Evolutionary conservation across 2,888 invertebrate genomes (phyloP).

Genomic region (Spodoptera exigua): DNA sequence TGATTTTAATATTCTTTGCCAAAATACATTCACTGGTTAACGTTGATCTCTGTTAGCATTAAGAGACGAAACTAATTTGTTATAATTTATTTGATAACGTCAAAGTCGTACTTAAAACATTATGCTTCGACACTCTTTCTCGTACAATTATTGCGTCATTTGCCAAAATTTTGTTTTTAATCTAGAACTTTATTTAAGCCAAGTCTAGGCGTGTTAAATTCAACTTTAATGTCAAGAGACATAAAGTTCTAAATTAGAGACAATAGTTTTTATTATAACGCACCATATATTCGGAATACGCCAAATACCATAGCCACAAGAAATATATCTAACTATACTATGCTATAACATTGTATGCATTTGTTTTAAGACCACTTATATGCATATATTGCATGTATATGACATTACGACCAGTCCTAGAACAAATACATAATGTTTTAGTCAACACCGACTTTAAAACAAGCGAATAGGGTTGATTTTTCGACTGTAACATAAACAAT

Average conservation of each 20-base stretch:
- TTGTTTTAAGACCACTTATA: conserved; percentile 24
- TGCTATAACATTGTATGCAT: conserved; percentile 30
- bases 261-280: conserved; percentile 10
- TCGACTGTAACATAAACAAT: conserved; percentile 40
- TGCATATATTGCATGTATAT: no score
- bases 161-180: conserved; percentile 12
- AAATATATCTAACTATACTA: conserved; percentile 36
- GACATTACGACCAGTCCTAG: no score
- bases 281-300: conserved; percentile 16
- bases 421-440: conserved; percentile 32
- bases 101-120: conserved; percentile 17
- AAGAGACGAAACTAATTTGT: conserved; percentile 13
- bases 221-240: background rate
- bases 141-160: conserved; percentile 12
- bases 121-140: conserved; percentile 8
- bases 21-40: background rate
- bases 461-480: conserved; percentile 49
- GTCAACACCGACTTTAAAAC: conserved; percentile 39
- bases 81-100: background rate
- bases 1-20: conserved; percentile 12
- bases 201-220: conserved; percentile 13
- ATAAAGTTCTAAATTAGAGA: conserved; percentile 31
- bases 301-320: conserved; percentile 30
- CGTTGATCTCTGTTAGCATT: background rate
- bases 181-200: conserved; percentile 23